phyloP scores from a whole-genome alignment of 2,888 invertebrate species.

The Amorpha juglandis region DNA sequence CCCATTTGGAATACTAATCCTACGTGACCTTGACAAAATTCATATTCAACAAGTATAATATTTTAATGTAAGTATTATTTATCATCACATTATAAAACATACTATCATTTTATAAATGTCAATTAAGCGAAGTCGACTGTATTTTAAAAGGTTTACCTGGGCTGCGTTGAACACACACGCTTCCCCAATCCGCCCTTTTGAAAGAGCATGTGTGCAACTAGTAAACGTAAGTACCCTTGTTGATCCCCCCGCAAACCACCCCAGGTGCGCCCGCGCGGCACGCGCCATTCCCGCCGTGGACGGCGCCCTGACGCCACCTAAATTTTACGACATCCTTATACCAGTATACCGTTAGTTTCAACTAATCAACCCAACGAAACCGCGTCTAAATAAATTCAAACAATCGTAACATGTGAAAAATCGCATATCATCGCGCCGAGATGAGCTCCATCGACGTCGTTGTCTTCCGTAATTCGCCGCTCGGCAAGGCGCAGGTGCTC shows the following conservation, averaged over 20 bases:
- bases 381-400: slow-evolving; percentile 62
- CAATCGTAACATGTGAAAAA: slow-evolving; percentile 72
- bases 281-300: slow-evolving; percentile 81
- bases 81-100: background rate
- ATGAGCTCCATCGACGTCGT: slow-evolving; percentile 85
- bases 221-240: slow-evolving; percentile 83
- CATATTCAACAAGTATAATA: background rate
- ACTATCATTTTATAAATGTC: background rate
- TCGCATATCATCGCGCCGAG: slow-evolving; percentile 62
- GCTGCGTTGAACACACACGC: slow-evolving; percentile 19
- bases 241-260: slow-evolving; percentile 79
- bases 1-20: background rate
- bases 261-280: slow-evolving; percentile 81
- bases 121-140: background rate
- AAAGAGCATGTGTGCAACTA: slow-evolving; percentile 83
- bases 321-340: slow-evolving; percentile 49
- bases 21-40: background rate
- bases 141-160: background rate
- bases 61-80: background rate
- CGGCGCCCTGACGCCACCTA: slow-evolving; percentile 79
- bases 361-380: slow-evolving; percentile 45
- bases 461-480: slow-evolving; percentile 84
- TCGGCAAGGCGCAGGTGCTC: slow-evolving; percentile 86
- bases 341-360: slow-evolving; percentile 49
- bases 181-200: slow-evolving; percentile 72